Base-by-base conservation (phyloP, 2,797 vertebrate species). In the Fringilla coelebs region DNA sequence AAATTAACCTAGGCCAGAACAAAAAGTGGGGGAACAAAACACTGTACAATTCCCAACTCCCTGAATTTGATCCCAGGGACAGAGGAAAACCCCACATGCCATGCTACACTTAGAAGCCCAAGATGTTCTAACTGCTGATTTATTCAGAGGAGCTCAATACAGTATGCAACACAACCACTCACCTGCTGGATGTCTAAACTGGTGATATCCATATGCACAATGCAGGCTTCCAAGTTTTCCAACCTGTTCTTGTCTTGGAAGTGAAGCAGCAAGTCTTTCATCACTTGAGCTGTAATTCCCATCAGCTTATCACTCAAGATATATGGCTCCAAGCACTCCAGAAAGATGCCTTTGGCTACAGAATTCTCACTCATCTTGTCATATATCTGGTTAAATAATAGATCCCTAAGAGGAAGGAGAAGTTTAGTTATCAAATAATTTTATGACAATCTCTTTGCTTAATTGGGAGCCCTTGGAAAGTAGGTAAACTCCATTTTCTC, bases 121-220 rank as follows among this genome's bases (percentile, higher is more conserved):
- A 58, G 22, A 74, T 15, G 11, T 6, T 48, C 8, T 49, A 79
- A 49, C 38, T 45, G 51, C 9, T 65, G 54, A 67, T 72, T 61
- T 78, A 32, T 32, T 88, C 55, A 72, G 61, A 85, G 21, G 57
- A 78, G 32, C 24, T 68, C 65, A 18, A 25, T 4, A 22, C 6
- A 45, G 46, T 1, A 26, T 5, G 16, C 41, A 57, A 24, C 17
- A 62, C 38, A 74, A 74, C 46, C 76, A 91, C 97, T 97, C 54
- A 99, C 99, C 99, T 99, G 99, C 68, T 99, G 99, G 89, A 99
- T 99, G 93, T 99, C 99, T 77, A 99, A 98, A 89, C 99, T 99
- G 86, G 99, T 99, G 93, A 99, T 98, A 94, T 99, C 99, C 98
- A 99, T 98, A 91, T 99, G 99, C 25, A 99, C 99, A 78, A 99